Conservation (phyloP, 2,113 vertebrate genomes). For the Atlantisia rogersi region DNA sequence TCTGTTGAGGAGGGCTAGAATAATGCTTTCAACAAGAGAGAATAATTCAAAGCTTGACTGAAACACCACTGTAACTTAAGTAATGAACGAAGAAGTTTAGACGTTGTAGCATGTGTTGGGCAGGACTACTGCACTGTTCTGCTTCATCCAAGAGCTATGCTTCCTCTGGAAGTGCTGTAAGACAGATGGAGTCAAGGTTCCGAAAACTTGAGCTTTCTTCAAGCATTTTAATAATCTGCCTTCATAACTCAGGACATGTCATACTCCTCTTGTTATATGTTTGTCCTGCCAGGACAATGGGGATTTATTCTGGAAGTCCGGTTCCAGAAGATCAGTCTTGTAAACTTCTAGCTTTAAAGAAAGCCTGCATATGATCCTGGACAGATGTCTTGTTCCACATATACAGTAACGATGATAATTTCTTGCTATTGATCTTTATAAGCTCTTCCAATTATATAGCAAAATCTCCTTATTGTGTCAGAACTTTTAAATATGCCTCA, state of each 20-base stretch:
- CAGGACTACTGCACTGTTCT: background rate
- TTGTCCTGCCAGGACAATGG: background rate
- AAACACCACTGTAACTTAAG: background rate
- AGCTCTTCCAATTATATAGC: background rate
- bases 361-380: background rate
- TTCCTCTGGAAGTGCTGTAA: background rate
- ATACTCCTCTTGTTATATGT: background rate
- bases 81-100: background rate
- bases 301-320: background rate
- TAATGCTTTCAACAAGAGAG: background rate
- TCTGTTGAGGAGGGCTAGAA: background rate
- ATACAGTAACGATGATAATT: background rate
- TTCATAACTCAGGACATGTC: background rate
- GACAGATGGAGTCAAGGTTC: fast-evolving
- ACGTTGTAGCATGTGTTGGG: background rate
- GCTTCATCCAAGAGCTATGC: background rate
- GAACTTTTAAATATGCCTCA: background rate
- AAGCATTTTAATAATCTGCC: background rate
- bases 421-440: background rate
- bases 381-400: background rate
- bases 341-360: background rate
- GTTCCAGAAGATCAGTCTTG: background rate
- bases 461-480: background rate
- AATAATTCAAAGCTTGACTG: background rate
- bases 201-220: background rate